phyloP scores from a whole-genome alignment of 1,140 invertebrate genomes.

The Drosophila bipectinata region DNA sequence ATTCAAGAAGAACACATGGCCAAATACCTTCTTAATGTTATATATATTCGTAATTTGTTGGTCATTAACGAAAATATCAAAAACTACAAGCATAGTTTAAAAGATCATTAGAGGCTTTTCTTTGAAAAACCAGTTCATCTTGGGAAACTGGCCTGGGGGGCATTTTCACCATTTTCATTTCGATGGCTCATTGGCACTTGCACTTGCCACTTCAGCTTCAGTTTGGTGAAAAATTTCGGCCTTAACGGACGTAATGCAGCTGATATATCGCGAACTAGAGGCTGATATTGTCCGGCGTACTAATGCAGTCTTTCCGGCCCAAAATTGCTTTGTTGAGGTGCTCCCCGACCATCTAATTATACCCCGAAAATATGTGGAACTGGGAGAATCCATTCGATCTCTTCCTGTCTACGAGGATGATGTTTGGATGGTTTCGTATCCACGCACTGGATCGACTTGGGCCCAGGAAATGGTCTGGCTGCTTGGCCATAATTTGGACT shows the following conservation, averaged over 20 bases:
- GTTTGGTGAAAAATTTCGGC: constrained; percentile 28
- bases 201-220: constrained; percentile 33
- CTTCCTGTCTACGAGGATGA: constrained; percentile 89
- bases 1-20: too few relatives aligned
- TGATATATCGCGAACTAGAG: constrained; percentile 87
- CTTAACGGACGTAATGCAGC: constrained; percentile 72
- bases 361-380: constrained; percentile 87
- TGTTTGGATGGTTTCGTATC: constrained; percentile 92
- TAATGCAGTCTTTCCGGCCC: constrained; percentile 88
- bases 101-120: constrained; percentile 2
- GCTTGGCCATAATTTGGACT: constrained; percentile 91
- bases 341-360: constrained; percentile 88
- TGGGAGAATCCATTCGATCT: constrained; percentile 88
- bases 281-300: constrained; percentile 86
- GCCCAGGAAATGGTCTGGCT: constrained; percentile 95
- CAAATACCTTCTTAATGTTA: too few relatives aligned
- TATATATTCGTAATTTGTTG: too few relatives aligned
- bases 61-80: too few relatives aligned
- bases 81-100: constrained; percentile 2
- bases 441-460: constrained; percentile 94
- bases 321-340: constrained; percentile 88
- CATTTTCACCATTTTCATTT: constrained; percentile 39
- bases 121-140: constrained; percentile 31
- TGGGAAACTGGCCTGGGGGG: constrained; percentile 17
- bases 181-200: constrained; percentile 10